Conservation (phyloP, 2,797 vertebrate genomes). For the Lycodopsis pacificus region DNA sequence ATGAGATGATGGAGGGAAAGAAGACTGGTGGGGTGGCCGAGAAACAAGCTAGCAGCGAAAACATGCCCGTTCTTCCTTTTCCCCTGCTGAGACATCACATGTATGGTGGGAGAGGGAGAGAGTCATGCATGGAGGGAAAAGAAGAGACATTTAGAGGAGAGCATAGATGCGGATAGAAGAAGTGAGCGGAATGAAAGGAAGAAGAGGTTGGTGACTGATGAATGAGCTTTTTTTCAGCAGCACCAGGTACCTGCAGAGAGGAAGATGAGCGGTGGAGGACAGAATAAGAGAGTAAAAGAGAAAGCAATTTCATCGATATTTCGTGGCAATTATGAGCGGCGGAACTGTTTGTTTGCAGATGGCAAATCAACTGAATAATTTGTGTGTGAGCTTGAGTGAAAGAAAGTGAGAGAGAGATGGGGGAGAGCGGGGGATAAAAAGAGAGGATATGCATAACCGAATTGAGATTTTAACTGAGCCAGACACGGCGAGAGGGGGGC, state of each 20-base stretch:
- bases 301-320: conserved; percentile 74
- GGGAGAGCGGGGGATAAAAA: conserved; percentile 58
- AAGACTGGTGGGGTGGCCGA: conserved; percentile 6
- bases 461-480: conserved; percentile 70
- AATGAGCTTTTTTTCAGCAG: conserved; percentile 52
- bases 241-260: conserved; percentile 48
- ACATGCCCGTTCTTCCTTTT: conserved; percentile 14
- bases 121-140: background rate
- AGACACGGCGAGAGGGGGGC: conserved; percentile 44
- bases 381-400: conserved; percentile 18
- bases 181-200: conserved; percentile 27
- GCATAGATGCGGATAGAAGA: conserved; percentile 25
- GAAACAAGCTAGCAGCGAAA: conserved; percentile 42
- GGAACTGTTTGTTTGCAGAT: conserved; percentile 72
- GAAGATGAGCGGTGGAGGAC: conserved; percentile 33
- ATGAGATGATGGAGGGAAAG: conserved; percentile 24
- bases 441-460: conserved; percentile 67
- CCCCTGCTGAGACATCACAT: conserved; percentile 44
- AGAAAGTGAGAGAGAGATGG: conserved; percentile 10
- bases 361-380: conserved; percentile 61
- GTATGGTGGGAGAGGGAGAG: background rate
- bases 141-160: conserved; percentile 32
- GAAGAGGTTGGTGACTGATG: conserved; percentile 43
- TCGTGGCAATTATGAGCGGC: conserved; percentile 72
- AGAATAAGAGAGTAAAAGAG: conserved; percentile 37